Evolutionary conservation across 2,888 invertebrate genomes (phyloP).

Genomic region (Melitaea athalia): DNA sequence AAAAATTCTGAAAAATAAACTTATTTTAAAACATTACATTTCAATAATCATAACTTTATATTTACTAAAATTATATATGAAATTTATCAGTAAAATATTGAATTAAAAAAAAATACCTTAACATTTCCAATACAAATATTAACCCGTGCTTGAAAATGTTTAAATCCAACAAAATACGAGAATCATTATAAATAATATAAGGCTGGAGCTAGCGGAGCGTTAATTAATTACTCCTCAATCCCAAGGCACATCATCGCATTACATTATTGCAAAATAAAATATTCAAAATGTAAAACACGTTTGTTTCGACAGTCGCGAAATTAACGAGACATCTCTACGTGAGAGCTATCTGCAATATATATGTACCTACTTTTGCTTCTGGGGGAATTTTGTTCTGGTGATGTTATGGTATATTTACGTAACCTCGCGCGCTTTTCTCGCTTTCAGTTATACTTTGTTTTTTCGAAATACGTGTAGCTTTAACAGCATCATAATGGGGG

Average conservation of each 20-base stretch:
- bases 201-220: constrained; percentile 1
- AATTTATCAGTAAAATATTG: no score
- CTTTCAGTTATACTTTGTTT: no score
- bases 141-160: not conserved
- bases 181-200: constrained; percentile 2
- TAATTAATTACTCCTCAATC: constrained; percentile 32
- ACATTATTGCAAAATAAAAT: constrained; percentile 33
- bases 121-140: not conserved
- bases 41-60: no score
- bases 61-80: no score
- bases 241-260: constrained; percentile 27
- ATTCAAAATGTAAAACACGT: constrained; percentile 25
- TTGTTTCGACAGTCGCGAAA: constrained; percentile 16
- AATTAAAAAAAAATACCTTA: not conserved
- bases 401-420: not conserved
- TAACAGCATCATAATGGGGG: no score
- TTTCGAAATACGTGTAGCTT: no score
- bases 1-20: no score
- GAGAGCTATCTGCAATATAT: constrained; percentile 2
- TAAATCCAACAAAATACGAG: not conserved
- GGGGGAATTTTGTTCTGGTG: not conserved
- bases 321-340: constrained; percentile 23
- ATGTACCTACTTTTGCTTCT: constrained; percentile 17
- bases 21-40: no score
- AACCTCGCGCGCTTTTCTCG: not conserved